Evolutionary conservation across 2,888 invertebrate species (phyloP).

Genomic region (Byasa hedistus): DNA sequence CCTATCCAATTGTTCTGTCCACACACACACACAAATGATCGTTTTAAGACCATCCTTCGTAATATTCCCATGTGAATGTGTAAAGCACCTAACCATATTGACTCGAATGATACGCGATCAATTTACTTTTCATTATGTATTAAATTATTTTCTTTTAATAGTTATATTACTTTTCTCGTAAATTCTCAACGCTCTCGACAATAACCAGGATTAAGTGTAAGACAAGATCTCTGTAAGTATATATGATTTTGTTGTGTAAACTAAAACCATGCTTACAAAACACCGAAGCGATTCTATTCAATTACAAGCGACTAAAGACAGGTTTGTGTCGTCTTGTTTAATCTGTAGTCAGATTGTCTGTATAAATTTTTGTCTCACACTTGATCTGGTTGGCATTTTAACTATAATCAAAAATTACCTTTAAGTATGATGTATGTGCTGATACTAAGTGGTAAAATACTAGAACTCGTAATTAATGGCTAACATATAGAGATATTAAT

Average conservation of each 20-base stretch:
- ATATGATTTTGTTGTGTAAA: slow-evolving; percentile 46
- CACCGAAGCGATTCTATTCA: slow-evolving; percentile 53
- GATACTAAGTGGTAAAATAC: slow-evolving; percentile 72
- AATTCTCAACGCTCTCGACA: slow-evolving; percentile 81
- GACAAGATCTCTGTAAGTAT: slow-evolving; percentile 53
- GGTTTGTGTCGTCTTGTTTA: slow-evolving; percentile 31
- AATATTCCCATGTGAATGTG: slow-evolving; percentile 45
- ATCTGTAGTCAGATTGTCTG: slow-evolving; percentile 35
- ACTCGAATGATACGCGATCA: slow-evolving; percentile 29
- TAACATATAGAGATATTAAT: slow-evolving; percentile 68
- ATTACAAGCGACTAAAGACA: slow-evolving; percentile 55
- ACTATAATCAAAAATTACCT: slow-evolving; percentile 61
- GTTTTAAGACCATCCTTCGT: slow-evolving; percentile 56
- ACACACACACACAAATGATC: slow-evolving; percentile 59
- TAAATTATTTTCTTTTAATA: slow-evolving; percentile 30
- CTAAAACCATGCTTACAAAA: slow-evolving; percentile 54
- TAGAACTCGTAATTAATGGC: slow-evolving; percentile 60
- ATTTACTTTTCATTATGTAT: slow-evolving; percentile 35
- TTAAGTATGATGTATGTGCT: slow-evolving; percentile 75
- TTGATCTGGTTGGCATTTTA: slow-evolving; percentile 61
- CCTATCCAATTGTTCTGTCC: slow-evolving; percentile 98
- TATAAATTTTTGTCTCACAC: slow-evolving; percentile 64
- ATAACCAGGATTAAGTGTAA: slow-evolving; percentile 73
- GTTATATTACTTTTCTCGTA: slow-evolving; percentile 48
- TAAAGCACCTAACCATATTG: slow-evolving; percentile 59